Evolutionary conservation across 35 echinoderm and acorn worm genomes (phyloP).

Genomic region (Heliocidaris tuberculata): DNA sequence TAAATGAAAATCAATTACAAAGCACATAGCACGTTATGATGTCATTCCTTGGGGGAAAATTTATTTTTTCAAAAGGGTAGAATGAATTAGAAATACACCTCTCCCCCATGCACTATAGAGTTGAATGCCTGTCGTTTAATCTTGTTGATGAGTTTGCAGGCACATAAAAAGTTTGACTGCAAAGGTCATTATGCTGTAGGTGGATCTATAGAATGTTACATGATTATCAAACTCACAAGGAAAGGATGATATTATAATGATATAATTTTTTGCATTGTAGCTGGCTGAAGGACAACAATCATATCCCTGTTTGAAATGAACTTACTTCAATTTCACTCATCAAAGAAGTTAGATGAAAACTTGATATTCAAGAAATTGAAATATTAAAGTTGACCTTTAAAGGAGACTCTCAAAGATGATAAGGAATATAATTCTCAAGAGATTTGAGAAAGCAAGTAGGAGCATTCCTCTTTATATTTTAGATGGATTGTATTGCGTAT

Average conservation of each 20-base stretch:
- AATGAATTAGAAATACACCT: background rate
- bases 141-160: background rate
- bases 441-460: no score
- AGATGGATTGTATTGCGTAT: no score
- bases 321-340: no score
- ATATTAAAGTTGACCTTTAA: no score
- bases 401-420: no score
- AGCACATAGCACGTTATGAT: no score
- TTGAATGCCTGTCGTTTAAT: background rate
- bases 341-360: no score
- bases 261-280: background rate
- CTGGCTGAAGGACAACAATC: background rate
- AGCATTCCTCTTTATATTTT: no score
- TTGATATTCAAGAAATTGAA: no score
- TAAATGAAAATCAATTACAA: no score
- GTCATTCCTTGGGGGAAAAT: background rate
- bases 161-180: background rate
- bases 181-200: background rate
- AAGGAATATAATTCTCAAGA: no score
- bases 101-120: background rate
- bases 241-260: background rate
- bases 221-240: background rate
- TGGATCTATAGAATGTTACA: background rate
- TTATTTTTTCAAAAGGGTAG: background rate
- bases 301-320: no score